Conservation (phyloP, 2,797 vertebrate genomes). For the Lates japonicus region DNA sequence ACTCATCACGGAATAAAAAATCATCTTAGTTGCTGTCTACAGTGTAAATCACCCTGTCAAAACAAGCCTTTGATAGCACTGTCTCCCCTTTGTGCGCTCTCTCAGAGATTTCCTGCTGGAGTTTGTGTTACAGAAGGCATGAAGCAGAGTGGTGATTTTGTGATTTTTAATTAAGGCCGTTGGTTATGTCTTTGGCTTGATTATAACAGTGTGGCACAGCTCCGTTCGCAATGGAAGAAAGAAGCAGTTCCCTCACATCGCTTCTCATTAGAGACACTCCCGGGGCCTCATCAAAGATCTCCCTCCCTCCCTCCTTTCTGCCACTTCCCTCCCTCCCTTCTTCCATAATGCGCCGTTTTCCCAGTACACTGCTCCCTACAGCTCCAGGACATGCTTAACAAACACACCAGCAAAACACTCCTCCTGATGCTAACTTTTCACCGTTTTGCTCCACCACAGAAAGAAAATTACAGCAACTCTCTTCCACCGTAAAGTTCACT, state of each 20-base stretch:
- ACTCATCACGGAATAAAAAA: slow-evolving; percentile 49
- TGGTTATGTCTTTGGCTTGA: slow-evolving; percentile 80
- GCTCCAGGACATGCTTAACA: slow-evolving; percentile 81
- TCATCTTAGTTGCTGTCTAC: slow-evolving; percentile 30
- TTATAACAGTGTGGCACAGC: slow-evolving; percentile 73
- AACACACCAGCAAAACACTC: slow-evolving; percentile 79
- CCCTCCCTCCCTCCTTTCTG: slow-evolving; percentile 61
- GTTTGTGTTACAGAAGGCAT: slow-evolving; percentile 64
- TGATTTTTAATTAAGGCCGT: slow-evolving; percentile 84
- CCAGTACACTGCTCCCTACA: slow-evolving; percentile 76
- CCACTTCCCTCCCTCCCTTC: slow-evolving; percentile 72
- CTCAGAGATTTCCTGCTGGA: slow-evolving; percentile 62
- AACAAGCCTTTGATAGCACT: slow-evolving; percentile 63
- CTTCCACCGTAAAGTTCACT: slow-evolving; percentile 48
- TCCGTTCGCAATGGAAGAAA: slow-evolving; percentile 70
- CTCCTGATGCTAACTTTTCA: slow-evolving; percentile 72
- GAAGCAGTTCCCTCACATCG: slow-evolving; percentile 67
- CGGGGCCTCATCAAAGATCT: slow-evolving; percentile 84
- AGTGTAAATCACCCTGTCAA: slow-evolving; percentile 55
- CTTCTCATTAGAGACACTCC: slow-evolving; percentile 84
- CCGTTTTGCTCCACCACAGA: slow-evolving; percentile 62
- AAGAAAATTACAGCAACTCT: slow-evolving; percentile 42
- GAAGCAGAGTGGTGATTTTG: slow-evolving; percentile 76
- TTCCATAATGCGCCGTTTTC: slow-evolving; percentile 80
- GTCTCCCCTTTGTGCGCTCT: slow-evolving; percentile 52